Evolutionary conservation across 1,140 invertebrate genomes (phyloP).

Genomic region (Hermetia illucens): DNA sequence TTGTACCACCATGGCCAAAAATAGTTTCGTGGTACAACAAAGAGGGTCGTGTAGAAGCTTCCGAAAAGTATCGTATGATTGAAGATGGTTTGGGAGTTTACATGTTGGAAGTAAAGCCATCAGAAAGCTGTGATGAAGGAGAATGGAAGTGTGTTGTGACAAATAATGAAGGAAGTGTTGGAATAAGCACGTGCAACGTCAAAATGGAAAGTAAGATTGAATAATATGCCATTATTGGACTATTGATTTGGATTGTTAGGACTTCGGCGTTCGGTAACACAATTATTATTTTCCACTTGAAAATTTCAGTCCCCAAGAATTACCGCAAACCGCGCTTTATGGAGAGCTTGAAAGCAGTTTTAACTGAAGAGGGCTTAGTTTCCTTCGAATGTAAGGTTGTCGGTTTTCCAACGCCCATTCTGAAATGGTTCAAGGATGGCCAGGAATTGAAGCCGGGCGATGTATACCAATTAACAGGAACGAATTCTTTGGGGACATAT

Average conservation of each 20-base stretch:
- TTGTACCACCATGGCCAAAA: conserved; percentile 68
- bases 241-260: too few species aligned
- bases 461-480: conserved; percentile 80
- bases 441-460: conserved; percentile 82
- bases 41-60: conserved; percentile 51
- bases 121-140: conserved; percentile 66
- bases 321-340: conserved; percentile 78
- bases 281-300: background rate
- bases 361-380: conserved; percentile 80
- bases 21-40: conserved; percentile 73
- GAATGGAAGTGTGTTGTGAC: conserved; percentile 80
- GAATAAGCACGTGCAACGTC: conserved; percentile 54
- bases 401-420: conserved; percentile 70
- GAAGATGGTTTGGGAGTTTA: conserved; percentile 70
- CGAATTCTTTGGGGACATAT: conserved; percentile 77
- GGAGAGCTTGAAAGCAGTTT: conserved; percentile 71
- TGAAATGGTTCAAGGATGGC: conserved; percentile 84
- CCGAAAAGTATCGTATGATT: conserved; percentile 48
- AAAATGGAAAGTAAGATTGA: conserved; percentile 50
- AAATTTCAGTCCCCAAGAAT: conserved; percentile 55
- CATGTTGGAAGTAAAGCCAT: conserved; percentile 51
- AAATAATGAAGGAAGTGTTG: conserved; percentile 51
- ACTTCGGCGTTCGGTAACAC: too few species aligned
- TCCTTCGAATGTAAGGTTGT: conserved; percentile 89
- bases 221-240: too few species aligned